These are phyloP conservation scores for Tenthredo distinguenda DNA, from an alignment of 2,888 invertebrate genomes.

Conservation along the genomic window DNA sequence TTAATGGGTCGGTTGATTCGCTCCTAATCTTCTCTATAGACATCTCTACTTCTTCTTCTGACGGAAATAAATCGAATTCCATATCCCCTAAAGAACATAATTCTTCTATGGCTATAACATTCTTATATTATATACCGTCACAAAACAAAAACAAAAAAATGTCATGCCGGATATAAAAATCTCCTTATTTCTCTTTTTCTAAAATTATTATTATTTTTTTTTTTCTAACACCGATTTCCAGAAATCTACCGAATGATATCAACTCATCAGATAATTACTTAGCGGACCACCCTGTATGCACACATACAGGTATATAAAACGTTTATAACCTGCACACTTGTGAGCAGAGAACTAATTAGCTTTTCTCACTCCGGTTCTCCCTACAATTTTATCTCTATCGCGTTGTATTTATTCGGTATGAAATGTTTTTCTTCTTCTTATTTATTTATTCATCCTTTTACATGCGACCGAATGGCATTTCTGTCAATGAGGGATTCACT, in stretches of 20 bases:
- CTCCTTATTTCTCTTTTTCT: too few species aligned
- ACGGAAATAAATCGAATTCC: conserved; percentile 40
- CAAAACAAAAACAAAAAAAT: neutral
- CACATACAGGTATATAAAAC: neutral
- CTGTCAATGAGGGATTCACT: neutral
- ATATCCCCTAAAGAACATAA: neutral
- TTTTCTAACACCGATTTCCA: neutral
- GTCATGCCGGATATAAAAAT: neutral
- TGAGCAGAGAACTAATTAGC: conserved; percentile 23
- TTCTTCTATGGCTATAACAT: neutral
- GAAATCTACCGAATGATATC: neutral
- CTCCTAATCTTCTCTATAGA: conserved; percentile 32
- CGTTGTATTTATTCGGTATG: neutral
- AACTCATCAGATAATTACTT: neutral
- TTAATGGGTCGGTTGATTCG: conserved; percentile 8
- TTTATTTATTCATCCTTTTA: neutral
- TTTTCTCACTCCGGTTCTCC: neutral
- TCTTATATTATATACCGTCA: neutral
- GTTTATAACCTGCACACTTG: neutral
- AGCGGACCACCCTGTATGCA: conserved; percentile 12
- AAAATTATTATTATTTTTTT: too few species aligned
- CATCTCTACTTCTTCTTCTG: neutral
- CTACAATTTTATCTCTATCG: neutral
- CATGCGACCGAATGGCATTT: neutral
- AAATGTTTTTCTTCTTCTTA: neutral